Conservation (phyloP, 2,888 invertebrate genomes). For the Chrysotoxum bicinctum region DNA sequence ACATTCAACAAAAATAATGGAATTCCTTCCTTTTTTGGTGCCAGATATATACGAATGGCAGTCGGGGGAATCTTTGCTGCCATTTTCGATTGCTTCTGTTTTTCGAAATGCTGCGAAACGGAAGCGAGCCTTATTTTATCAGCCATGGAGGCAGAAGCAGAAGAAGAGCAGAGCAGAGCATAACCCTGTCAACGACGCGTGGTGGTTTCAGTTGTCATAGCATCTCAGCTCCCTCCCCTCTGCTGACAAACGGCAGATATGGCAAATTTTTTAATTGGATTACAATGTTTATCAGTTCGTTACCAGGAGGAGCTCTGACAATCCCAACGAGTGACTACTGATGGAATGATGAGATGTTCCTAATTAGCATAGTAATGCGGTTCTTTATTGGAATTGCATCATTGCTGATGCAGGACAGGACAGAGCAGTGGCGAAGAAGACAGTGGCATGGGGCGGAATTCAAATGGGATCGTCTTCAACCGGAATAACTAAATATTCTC, state of each 20-base stretch:
- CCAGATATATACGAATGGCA: background rate
- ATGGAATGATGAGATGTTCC: slow-evolving; percentile 64
- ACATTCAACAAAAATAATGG: slow-evolving; percentile 52
- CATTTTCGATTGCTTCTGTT: slow-evolving; percentile 16
- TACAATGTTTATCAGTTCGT: slow-evolving; percentile 62
- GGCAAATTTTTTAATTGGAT: slow-evolving; percentile 72
- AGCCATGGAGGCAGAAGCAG: slow-evolving; percentile 1
- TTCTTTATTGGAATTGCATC: slow-evolving; percentile 46
- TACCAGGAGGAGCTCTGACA: slow-evolving; percentile 42
- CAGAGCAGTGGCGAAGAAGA: background rate
- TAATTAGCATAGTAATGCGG: slow-evolving; percentile 69
- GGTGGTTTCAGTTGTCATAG: background rate
- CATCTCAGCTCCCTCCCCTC: background rate
- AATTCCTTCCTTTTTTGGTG: slow-evolving; percentile 64
- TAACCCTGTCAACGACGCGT: background rate
- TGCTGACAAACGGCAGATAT: background rate
- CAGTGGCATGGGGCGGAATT: background rate
- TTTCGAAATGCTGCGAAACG: slow-evolving; percentile 22
- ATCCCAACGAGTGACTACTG: slow-evolving; percentile 47
- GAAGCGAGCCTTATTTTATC: slow-evolving; percentile 48
- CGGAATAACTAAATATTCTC: slow-evolving; percentile 8
- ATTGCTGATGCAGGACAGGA: background rate
- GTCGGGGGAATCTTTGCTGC: slow-evolving; percentile 29
- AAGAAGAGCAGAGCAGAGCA: background rate
- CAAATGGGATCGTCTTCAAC: slow-evolving; percentile 40